Conservation (phyloP, 2,888 invertebrate genomes). For the Cephus nigrinus region DNA sequence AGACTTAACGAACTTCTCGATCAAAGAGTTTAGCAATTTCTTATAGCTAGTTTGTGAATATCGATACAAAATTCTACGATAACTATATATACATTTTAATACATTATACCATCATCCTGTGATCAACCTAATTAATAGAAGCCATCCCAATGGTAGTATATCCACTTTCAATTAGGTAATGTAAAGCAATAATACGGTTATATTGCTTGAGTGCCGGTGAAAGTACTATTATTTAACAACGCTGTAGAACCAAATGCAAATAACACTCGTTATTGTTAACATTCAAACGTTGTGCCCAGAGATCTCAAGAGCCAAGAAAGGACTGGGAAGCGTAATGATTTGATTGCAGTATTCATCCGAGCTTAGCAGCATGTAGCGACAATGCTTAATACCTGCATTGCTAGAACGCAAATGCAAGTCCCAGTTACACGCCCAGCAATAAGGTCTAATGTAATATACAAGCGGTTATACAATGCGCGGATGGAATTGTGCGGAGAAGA, state of each 20-base stretch:
- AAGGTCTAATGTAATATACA: constrained; percentile 16
- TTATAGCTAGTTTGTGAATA: not conserved
- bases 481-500: constrained; percentile 16
- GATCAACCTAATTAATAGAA: not conserved
- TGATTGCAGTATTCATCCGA: not conserved
- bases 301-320: not conserved
- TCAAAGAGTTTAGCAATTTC: not conserved
- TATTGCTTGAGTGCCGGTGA: not conserved
- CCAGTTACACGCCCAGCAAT: not conserved
- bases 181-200: not conserved
- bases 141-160: not conserved
- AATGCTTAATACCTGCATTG: not conserved
- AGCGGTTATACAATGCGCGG: not conserved
- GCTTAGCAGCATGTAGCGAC: not conserved
- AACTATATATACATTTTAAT: too few relatives aligned
- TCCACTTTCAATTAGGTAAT: not conserved
- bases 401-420: not conserved
- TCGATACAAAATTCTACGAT: not conserved
- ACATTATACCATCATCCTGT: not conserved
- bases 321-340: not conserved
- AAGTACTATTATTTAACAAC: not conserved
- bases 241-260: not conserved
- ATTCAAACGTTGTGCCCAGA: not conserved
- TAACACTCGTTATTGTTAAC: not conserved
- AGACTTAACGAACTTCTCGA: not conserved